Percentiles rank a stretch among this genome's conserved stretches.
These are phyloP conservation scores for Scyliorhinus canicula DNA, from an alignment of 2,797 vertebrate genomes.

Conservation along the genomic window DNA sequence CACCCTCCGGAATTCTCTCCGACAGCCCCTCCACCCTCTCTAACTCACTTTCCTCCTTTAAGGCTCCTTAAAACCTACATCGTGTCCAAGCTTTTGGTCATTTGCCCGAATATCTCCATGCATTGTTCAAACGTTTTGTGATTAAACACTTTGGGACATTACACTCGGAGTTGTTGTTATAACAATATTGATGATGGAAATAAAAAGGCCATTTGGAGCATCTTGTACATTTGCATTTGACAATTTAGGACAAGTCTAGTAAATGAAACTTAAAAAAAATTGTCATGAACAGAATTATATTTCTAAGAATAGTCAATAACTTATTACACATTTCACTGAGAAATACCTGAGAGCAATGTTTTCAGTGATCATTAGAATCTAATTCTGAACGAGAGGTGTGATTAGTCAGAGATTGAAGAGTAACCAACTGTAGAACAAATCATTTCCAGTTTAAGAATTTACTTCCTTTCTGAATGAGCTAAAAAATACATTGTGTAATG, in stretches of 20 bases:
- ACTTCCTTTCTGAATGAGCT: background rate
- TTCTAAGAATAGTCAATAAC: background rate
- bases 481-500: background rate
- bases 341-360: background rate
- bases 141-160: background rate
- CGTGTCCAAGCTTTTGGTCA: too few relatives aligned
- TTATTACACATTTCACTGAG: background rate
- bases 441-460: background rate
- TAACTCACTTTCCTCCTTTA: too few relatives aligned
- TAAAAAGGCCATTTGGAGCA: background rate
- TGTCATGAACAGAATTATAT: background rate
- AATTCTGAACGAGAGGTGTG: background rate
- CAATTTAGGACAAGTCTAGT: background rate
- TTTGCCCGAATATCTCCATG: background rate
- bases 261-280: background rate
- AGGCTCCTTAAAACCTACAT: too few relatives aligned
- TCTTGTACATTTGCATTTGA: background rate
- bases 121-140: background rate
- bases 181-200: background rate
- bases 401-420: background rate
- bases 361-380: background rate
- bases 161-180: background rate
- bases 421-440: background rate
- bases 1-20: too few relatives aligned
- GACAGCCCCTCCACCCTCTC: too few relatives aligned